Conservation (phyloP, 2,113 vertebrate species). For the Crotalus helleri region DNA sequence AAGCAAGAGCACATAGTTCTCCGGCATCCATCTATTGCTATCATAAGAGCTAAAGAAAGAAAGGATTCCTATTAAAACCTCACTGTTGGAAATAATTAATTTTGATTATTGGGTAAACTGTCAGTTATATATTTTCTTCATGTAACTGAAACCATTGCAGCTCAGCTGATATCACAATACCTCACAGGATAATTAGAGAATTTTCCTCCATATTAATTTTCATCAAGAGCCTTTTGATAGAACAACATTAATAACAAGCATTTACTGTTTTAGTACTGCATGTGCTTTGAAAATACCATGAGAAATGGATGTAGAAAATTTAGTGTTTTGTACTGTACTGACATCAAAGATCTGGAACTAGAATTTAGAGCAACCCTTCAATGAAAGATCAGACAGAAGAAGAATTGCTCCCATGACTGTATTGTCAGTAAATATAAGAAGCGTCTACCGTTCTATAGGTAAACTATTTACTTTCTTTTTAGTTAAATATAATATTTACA, state of each 20-base stretch:
- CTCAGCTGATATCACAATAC: conserved; percentile 67
- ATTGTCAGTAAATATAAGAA: neutral
- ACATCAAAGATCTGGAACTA: neutral
- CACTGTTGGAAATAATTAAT: conserved; percentile 67
- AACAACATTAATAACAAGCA: conserved; percentile 36
- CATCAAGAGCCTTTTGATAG: conserved; percentile 52
- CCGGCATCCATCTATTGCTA: neutral
- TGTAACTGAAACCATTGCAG: conserved; percentile 64
- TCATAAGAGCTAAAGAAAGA: neutral
- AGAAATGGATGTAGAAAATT: neutral
- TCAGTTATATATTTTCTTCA: neutral
- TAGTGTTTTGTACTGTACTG: neutral
- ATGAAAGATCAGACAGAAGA: neutral
- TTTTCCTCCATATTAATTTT: conserved; percentile 61
- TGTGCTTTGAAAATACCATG: conserved; percentile 18
- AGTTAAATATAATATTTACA: conserved; percentile 8
- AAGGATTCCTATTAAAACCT: conserved; percentile 56
- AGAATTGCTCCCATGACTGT: neutral
- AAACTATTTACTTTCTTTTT: neutral
- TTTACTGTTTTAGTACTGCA: conserved; percentile 37
- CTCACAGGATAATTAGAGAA: conserved; percentile 52
- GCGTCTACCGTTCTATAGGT: neutral
- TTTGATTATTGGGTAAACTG: conserved; percentile 69
- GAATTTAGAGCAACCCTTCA: neutral
- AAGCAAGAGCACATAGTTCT: neutral